Evolutionary conservation across 2,113 vertebrate genomes (phyloP), one percentile per base, ranked within the genome.

Genomic region (Sapajus apella): DNA sequence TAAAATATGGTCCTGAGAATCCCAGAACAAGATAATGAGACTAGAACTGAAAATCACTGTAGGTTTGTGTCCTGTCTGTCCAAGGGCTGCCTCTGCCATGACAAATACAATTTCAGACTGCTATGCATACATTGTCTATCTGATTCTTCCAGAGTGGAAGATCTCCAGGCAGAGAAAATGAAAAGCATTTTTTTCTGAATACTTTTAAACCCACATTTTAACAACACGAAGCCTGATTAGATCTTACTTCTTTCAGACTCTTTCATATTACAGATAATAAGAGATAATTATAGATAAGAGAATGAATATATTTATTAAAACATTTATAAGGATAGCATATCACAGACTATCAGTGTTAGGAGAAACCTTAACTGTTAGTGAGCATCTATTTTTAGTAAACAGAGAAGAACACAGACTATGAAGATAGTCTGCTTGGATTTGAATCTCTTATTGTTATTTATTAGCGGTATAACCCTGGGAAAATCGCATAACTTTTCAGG

Each of bases 71-170:
- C 20, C 25, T 37, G 20, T 80, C 47, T 95, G 87, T 91, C 20
- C 8, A 79, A 81, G 96, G 76, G 96, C 89, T 93, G 94, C 37
- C 91, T 55, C 95, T 75, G 92, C 87, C 87, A 79, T 86, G 95
- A 96, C 64, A 95, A 76, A 3, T 58, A 94, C 93, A 68, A 92
- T 97, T 97, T 55, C 8, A 40, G 23, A 30, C 25, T 56, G 3
- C 11, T 25, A 1, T 25, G 2, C 50, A 20, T 25, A 3, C 21
- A 14, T 70, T 56, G 6, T 70, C n/a, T 35, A 11, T 61, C 3
- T 32, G 37, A 82, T 25, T 91, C 58, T 16, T 61, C 27, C 32
- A 64, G 45, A 52, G 11, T 5, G 35, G 14, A 64, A 55, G 21
- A 47, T 61, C 47, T 72, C 30, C 50, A 77, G 16, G 50, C 3